These are phyloP conservation scores for Amphibalanus amphitrite DNA, from an alignment of 1,140 invertebrate genomes.

Conservation along the genomic window DNA sequence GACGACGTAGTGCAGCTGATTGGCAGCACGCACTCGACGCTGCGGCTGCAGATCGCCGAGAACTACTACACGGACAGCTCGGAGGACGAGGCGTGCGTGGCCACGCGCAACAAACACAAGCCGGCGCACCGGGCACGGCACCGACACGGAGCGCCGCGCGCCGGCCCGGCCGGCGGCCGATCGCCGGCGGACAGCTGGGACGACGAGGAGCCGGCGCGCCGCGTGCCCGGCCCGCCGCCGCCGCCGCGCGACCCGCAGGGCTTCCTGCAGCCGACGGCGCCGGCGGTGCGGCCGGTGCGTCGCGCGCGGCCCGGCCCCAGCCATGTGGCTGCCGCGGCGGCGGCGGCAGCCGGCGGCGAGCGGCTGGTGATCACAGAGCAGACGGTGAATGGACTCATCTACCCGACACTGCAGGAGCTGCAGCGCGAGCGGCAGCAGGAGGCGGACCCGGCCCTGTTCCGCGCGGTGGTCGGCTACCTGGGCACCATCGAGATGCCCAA, in stretches of 20 bases:
- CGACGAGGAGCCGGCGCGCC: conserved; percentile 9
- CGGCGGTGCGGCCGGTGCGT: conserved; percentile 2
- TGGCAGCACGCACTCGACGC: conserved; percentile 56
- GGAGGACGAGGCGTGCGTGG: conserved; percentile 44
- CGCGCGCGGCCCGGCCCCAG: conserved; percentile 6
- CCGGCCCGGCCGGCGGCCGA: conserved; percentile 7
- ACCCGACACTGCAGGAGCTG: conserved; percentile 20
- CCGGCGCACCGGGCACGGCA: conserved; percentile 37
- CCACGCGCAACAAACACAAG: conserved; percentile 33
- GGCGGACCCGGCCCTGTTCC: conserved; percentile 35
- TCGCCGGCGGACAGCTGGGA: neutral
- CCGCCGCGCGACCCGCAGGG: conserved; percentile 9
- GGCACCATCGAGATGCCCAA: conserved; percentile 67
- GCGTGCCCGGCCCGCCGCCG: conserved; percentile 7
- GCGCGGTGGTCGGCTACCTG: conserved; percentile 77
- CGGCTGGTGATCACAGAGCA: conserved; percentile 20
- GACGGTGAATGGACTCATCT: conserved; percentile 22
- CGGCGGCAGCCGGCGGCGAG: conserved; percentile 9
- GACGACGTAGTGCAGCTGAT: conserved; percentile 83
- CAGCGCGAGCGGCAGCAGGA: conserved; percentile 15
- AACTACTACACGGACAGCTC: conserved; percentile 63
- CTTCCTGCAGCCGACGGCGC: conserved; percentile 4
- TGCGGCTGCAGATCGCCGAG: conserved; percentile 68
- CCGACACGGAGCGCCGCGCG: conserved; percentile 19
- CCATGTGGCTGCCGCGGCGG: conserved; percentile 7